Base-by-base conservation (phyloP, 1,140 invertebrate species). In the Armadillidium nasatum region DNA sequence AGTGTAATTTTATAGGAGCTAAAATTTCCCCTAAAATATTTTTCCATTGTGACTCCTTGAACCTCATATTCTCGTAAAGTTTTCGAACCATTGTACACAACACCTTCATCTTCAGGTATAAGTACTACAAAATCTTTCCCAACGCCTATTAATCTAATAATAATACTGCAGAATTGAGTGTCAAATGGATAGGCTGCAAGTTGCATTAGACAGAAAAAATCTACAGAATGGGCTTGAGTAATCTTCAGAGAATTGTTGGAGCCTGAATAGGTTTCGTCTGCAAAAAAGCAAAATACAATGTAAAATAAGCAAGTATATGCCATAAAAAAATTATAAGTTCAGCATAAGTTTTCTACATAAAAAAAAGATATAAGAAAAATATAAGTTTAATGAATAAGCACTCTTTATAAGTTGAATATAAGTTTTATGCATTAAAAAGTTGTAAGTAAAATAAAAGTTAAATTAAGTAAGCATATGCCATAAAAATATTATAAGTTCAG, bases 211-310 rank as follows among this genome's bases (percentile, higher is more conserved):
- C 79, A 80, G n/a, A 76, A 74, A 13, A 78, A 75, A 44, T 68
- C 43, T 22, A 80, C 45, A 7, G 13, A 19, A 44, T 72, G 78
- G 4, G 77, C 73, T 50, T 78, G 77, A 21, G 74, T 75, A 22
- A 80, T 76, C 68, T 80, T 80, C 21, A 80, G 75, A 10, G 79
- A 80, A 33, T 80, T 80, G 4, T 46, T 74, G 7, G 69, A 44
- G 21, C 79, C 79, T 0, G 79, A 76, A 66, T 80, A 80, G 22
- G 78, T 75, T 23, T 80, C 79, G 23, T 80, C 79, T 80, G 79
- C 33, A 33, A 33, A 33, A 33, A 33, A 3, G 7, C 1, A n/a
- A n/a, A 66, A 7, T 66, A 22, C 4, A 7, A 3, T 66, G 21
- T 2, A 22, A 22, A 66, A 66, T 1, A 3, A 3, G 13, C 3